Percentiles rank a stretch among this genome's conserved stretches.
These are phyloP conservation scores for Tetrao urogallus DNA, from an alignment of 2,113 vertebrate species.

Conservation along the genomic window DNA sequence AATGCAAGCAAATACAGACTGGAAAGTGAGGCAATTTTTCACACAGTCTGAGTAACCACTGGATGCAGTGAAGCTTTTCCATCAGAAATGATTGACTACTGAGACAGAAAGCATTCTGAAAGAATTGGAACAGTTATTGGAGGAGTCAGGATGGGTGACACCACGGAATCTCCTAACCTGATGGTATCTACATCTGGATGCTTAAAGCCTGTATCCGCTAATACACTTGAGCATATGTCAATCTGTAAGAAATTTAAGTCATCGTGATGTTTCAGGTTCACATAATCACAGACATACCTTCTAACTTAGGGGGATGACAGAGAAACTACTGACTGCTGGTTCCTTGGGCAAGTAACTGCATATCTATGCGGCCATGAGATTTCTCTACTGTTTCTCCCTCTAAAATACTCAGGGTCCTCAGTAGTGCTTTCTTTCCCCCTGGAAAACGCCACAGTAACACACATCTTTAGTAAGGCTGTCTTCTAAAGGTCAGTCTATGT, in stretches of 20 bases:
- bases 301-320: background rate
- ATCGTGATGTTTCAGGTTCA: background rate
- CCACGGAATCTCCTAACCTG: background rate
- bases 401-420: background rate
- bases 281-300: background rate
- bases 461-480: background rate
- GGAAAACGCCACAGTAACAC: background rate
- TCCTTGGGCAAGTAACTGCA: background rate
- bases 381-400: background rate
- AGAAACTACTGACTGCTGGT: background rate
- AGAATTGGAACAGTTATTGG: accelerated
- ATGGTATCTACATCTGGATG: background rate
- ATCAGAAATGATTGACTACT: background rate
- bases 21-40: background rate
- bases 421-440: accelerated
- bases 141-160: accelerated
- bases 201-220: background rate
- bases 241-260: background rate
- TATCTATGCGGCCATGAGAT: accelerated
- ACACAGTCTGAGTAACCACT: accelerated
- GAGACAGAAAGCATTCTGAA: background rate
- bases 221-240: background rate
- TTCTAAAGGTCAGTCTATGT: background rate
- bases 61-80: background rate
- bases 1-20: background rate